Evolutionary conservation across 2,797 vertebrate genomes (phyloP).

Genomic region (Semotilus atromaculatus): DNA sequence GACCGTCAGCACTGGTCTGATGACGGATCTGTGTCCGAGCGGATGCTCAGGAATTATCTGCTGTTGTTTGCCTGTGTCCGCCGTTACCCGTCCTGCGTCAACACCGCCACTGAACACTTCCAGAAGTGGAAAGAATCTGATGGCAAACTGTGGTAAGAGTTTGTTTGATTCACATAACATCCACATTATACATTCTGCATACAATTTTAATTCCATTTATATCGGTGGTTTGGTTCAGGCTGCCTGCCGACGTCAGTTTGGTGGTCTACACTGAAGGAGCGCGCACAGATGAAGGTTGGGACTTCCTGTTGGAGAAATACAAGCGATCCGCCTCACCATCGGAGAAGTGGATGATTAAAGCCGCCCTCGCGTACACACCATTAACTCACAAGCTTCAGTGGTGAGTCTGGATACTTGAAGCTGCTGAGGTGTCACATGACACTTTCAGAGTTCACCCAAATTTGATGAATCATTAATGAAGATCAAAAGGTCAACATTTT

Average conservation of each 20-base stretch:
- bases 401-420: slow-evolving; percentile 70
- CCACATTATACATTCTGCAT: neutral
- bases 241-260: slow-evolving; percentile 83
- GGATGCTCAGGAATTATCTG: slow-evolving; percentile 82
- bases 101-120: slow-evolving; percentile 81
- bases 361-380: slow-evolving; percentile 77
- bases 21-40: slow-evolving; percentile 82
- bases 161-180: neutral
- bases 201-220: neutral
- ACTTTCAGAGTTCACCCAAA: slow-evolving; percentile 7
- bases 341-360: slow-evolving; percentile 79
- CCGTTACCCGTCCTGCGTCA: slow-evolving; percentile 80
- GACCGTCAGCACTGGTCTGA: slow-evolving; percentile 87
- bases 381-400: slow-evolving; percentile 83
- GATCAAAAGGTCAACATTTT: neutral
- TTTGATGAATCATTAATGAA: slow-evolving; percentile 2
- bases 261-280: slow-evolving; percentile 87
- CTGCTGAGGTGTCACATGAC: neutral
- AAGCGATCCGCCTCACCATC: slow-evolving; percentile 75
- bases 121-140: slow-evolving; percentile 83
- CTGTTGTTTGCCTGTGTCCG: slow-evolving; percentile 82
- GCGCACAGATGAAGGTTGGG: slow-evolving; percentile 85
- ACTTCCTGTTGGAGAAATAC: slow-evolving; percentile 88
- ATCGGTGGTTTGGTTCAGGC: slow-evolving; percentile 67
- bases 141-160: slow-evolving; percentile 81